Conservation (phyloP, 2,888 invertebrate genomes). For the Acanthosepion esculentum region DNA sequence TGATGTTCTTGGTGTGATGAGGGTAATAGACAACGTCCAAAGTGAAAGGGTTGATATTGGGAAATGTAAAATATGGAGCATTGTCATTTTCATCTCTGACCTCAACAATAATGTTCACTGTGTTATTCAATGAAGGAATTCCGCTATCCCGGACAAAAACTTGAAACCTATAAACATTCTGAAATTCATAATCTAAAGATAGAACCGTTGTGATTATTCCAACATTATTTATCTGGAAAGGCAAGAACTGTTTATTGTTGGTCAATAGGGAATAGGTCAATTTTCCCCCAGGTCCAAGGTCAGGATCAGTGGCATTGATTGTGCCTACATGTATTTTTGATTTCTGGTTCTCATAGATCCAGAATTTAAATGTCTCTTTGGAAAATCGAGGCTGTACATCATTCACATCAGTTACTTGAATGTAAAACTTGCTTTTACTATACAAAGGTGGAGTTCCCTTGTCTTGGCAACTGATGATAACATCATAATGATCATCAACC, state of each 20-base stretch:
- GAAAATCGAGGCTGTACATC: neutral
- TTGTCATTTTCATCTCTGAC: neutral
- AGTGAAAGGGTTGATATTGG: constrained; percentile 5
- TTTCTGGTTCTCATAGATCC: neutral
- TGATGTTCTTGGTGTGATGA: constrained; percentile 11
- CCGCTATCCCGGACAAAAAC: neutral
- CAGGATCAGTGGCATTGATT: neutral
- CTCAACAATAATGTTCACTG: neutral
- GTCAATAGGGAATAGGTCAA: constrained; percentile 10
- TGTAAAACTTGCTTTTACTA: neutral
- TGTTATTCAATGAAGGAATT: neutral
- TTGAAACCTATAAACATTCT: neutral
- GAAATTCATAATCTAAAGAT: constrained; percentile 22
- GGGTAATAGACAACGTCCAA: neutral
- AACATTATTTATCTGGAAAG: constrained; percentile 33
- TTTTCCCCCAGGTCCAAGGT: neutral
- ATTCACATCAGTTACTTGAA: neutral
- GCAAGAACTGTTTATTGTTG: constrained; percentile 9
- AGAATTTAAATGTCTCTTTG: neutral
- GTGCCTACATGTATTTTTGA: neutral
- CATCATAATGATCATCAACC: constrained; percentile 33
- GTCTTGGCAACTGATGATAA: neutral
- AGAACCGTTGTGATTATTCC: neutral
- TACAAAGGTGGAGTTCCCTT: neutral
- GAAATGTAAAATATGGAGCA: neutral